Conservation (phyloP, 2,797 vertebrate species). For the Psittacula echo region DNA sequence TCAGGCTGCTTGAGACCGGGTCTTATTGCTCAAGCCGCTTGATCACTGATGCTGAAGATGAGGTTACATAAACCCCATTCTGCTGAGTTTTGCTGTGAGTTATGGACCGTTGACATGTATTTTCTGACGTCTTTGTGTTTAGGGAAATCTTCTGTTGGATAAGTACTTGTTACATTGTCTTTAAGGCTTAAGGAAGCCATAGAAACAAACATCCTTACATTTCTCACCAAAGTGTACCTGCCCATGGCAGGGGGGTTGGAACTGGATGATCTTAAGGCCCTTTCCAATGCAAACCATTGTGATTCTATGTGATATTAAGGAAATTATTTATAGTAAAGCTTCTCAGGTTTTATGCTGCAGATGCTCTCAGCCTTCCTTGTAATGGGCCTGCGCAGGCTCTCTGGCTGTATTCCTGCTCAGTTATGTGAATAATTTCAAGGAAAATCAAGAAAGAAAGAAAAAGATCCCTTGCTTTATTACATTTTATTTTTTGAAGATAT, state of each 20-base stretch:
- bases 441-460: neutral
- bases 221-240: neutral
- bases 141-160: neutral
- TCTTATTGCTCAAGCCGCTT: neutral
- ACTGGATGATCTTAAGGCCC: neutral
- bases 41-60: constrained; percentile 35
- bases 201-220: neutral
- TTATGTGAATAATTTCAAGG: neutral
- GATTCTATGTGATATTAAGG: neutral
- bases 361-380: neutral
- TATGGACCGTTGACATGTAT: neutral
- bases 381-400: neutral
- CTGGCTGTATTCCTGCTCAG: neutral
- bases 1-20: constrained; percentile 18
- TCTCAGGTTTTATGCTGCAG: neutral
- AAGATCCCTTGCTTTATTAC: neutral
- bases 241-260: neutral
- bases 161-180: neutral
- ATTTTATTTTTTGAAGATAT: neutral
- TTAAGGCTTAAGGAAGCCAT: neutral
- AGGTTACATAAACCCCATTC: neutral
- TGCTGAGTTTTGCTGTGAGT: neutral
- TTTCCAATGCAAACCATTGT: neutral
- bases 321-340: neutral
- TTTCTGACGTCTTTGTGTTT: neutral